A percentile compares a stretch with the other conserved stretches of the same genome.
Conservation (phyloP, 2,113 vertebrate genomes). For the Vulpes ferrilata region DNA sequence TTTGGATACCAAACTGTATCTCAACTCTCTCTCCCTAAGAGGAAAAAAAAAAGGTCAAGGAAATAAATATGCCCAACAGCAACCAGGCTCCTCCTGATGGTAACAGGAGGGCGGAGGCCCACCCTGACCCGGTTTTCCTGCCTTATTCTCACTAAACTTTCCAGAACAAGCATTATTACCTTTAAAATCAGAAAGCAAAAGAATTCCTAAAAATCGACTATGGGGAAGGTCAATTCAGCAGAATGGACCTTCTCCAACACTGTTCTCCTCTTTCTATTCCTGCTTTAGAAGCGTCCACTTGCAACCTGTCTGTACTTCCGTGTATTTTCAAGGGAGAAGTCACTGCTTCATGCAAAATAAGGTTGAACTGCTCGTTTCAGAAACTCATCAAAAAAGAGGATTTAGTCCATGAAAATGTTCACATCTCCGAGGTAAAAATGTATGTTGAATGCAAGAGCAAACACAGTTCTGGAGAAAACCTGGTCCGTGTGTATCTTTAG, state of each 20-base stretch:
- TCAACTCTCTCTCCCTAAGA: background rate
- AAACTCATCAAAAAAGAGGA: background rate
- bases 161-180: background rate
- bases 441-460: background rate
- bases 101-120: background rate
- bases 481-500: background rate
- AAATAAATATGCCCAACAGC: background rate
- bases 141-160: background rate
- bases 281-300: background rate
- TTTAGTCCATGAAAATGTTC: background rate
- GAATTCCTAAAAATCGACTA: background rate
- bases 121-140: background rate
- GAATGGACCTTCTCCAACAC: background rate
- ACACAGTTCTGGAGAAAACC: background rate
- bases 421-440: background rate
- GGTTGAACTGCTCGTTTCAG: rapidly evolving
- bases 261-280: background rate
- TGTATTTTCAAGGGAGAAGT: too few species aligned
- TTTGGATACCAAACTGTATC: background rate
- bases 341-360: background rate
- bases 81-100: background rate
- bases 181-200: conserved; percentile 24
- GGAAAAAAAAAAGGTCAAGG: background rate
- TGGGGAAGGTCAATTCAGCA: background rate
- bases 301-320: rapidly evolving